Evolutionary conservation across 2,888 invertebrate genomes (phyloP).

Genomic region (Scaptomyza parva): DNA sequence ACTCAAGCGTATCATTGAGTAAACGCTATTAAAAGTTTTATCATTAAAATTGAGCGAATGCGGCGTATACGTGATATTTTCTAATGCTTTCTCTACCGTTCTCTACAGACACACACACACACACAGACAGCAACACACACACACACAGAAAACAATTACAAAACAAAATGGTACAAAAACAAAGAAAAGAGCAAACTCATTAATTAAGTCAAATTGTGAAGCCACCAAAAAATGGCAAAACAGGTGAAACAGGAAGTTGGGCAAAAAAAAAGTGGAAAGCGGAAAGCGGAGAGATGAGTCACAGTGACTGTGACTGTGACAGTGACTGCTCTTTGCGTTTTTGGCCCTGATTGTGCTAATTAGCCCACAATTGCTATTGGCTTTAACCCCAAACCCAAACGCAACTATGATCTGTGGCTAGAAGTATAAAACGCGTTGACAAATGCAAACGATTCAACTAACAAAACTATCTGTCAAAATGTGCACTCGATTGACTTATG

Average conservation of each 20-base stretch:
- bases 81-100: slow-evolving; percentile 5
- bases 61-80: slow-evolving; percentile 54
- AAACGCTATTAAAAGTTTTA: slow-evolving; percentile 52
- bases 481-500: slow-evolving; percentile 63
- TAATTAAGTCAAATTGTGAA: slow-evolving; percentile 56
- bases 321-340: slow-evolving; percentile 14
- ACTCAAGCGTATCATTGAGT: slow-evolving; percentile 6
- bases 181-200: slow-evolving; percentile 26
- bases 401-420: too few species aligned
- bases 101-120: not conserved
- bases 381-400: too few species aligned
- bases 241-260: slow-evolving; percentile 11
- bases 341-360: slow-evolving; percentile 63
- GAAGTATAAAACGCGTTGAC: slow-evolving; percentile 26
- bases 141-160: slow-evolving; percentile 6
- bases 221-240: slow-evolving; percentile 1
- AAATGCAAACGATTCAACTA: slow-evolving; percentile 1
- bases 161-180: slow-evolving; percentile 17
- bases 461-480: slow-evolving; percentile 17
- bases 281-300: slow-evolving; percentile 1
- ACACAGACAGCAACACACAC: not conserved
- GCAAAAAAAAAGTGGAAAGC: not conserved
- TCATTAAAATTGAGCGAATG: slow-evolving; percentile 53
- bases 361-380: slow-evolving; percentile 43
- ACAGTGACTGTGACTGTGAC: too few species aligned